Evolutionary conservation across 2,797 vertebrate genomes (phyloP).

Genomic region (Catostomus latipinnis): DNA sequence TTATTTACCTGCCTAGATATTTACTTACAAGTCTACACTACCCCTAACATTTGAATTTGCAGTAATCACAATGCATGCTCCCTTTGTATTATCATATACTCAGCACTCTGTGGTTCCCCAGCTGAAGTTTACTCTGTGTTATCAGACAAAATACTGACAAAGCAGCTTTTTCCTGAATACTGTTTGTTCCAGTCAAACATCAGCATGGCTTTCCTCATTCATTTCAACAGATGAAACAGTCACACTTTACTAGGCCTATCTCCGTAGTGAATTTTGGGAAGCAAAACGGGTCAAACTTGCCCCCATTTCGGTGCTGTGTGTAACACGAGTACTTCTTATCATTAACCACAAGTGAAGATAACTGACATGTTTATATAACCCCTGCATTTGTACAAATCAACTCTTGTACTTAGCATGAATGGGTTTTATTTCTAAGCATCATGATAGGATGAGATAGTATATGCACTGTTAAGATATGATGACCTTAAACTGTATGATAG

Average conservation of each 20-base stretch:
- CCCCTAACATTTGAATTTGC: not conserved
- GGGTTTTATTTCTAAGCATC: not conserved
- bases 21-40: not conserved
- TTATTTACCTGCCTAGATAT: not conserved
- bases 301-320: conserved; percentile 19
- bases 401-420: not conserved
- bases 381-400: not conserved
- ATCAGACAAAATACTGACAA: conserved; percentile 12
- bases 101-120: not conserved
- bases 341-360: conserved; percentile 10
- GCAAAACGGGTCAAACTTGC: conserved; percentile 30
- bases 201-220: conserved; percentile 33
- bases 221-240: conserved; percentile 11
- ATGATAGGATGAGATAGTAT: not conserved
- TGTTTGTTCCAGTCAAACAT: conserved; percentile 34
- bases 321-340: not conserved
- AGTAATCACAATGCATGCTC: not conserved
- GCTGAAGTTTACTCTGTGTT: conserved; percentile 13
- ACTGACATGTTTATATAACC: conserved; percentile 29
- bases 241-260: conserved; percentile 15
- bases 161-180: not conserved
- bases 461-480: not conserved
- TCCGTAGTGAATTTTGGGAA: conserved; percentile 16
- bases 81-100: not conserved
- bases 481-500: too few species aligned